Conservation (phyloP, 2,113 vertebrate genomes). For the Pholis gunnellus region DNA sequence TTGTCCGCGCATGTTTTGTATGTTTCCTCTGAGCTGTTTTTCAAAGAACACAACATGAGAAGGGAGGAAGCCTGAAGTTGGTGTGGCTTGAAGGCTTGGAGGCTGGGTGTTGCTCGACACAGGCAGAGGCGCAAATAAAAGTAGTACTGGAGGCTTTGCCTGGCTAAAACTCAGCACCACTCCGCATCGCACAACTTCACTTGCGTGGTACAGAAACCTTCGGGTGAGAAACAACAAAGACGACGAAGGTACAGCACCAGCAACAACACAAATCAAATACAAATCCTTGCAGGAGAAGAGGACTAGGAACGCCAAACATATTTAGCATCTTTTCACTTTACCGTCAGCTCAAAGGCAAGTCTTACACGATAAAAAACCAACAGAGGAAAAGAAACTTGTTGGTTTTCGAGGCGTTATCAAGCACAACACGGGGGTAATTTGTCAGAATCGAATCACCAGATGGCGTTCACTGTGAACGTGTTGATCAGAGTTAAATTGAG, state of each 20-base stretch:
- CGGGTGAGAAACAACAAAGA: slow-evolving; percentile 44
- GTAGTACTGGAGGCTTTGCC: slow-evolving; percentile 19
- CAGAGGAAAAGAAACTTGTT: slow-evolving; percentile 44
- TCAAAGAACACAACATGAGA: slow-evolving; percentile 46
- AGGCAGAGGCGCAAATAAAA: slow-evolving; percentile 26
- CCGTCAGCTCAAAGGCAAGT: slow-evolving; percentile 21
- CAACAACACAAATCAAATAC: slow-evolving; percentile 34
- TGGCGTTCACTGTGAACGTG: slow-evolving; percentile 51
- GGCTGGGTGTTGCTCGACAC: slow-evolving; percentile 39
- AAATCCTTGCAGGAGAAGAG: neutral
- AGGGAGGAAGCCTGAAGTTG: slow-evolving; percentile 34
- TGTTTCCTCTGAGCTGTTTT: slow-evolving; percentile 37
- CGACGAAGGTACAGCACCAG: slow-evolving; percentile 39
- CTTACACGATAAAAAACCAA: slow-evolving; percentile 20
- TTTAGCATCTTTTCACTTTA: slow-evolving; percentile 39
- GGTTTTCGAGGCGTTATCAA: slow-evolving; percentile 43
- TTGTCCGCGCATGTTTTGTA: slow-evolving; percentile 46
- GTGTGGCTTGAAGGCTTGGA: slow-evolving; percentile 27
- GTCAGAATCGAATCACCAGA: slow-evolving; percentile 59
- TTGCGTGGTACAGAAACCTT: slow-evolving; percentile 30
- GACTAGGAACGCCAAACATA: slow-evolving; percentile 10
- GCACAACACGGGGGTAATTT: slow-evolving; percentile 54
- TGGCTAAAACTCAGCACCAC: slow-evolving; percentile 16
- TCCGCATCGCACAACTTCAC: slow-evolving; percentile 21
- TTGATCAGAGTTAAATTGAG: slow-evolving; percentile 66